phyloP scores from a whole-genome alignment of 2,113 vertebrate species.

The Neogobius melanostomus region DNA sequence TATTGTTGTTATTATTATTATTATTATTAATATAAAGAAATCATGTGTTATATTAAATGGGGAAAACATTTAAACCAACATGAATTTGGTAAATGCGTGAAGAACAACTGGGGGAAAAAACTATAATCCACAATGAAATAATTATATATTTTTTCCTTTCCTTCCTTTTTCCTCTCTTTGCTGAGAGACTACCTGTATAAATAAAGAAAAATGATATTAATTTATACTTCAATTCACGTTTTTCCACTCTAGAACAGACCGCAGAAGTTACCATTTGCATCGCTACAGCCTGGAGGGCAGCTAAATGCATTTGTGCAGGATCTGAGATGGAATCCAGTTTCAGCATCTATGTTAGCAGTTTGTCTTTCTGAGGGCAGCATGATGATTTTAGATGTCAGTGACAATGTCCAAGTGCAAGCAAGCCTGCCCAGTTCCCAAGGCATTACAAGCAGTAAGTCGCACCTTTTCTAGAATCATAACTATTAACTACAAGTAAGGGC shows the following conservation, averaged over 20 bases:
- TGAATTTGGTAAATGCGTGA: no score
- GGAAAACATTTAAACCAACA: no score
- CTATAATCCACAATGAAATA: no score
- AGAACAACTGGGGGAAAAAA: no score
- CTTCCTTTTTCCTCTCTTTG: no score
- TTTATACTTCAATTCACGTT: background rate
- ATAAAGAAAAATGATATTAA: no score
- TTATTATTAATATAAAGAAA: no score
- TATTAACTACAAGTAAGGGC: no score
- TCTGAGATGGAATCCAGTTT: constrained; percentile 91
- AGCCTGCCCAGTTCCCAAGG: constrained; percentile 78
- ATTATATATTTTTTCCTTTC: no score
- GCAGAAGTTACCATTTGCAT: constrained; percentile 86
- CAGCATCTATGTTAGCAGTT: constrained; percentile 78
- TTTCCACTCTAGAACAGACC: constrained; percentile 72
- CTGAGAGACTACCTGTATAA: no score
- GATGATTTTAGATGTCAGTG: constrained; percentile 86
- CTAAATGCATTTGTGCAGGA: constrained; percentile 77
- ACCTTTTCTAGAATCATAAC: background rate
- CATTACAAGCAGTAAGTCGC: constrained; percentile 87
- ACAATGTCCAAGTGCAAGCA: constrained; percentile 79
- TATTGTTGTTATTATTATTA: no score
- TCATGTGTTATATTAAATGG: no score
- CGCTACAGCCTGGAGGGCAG: constrained; percentile 77
- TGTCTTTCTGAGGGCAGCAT: constrained; percentile 90